Base-by-base conservation (phyloP, 2,113 vertebrate species). In the Ptyas mucosa region DNA sequence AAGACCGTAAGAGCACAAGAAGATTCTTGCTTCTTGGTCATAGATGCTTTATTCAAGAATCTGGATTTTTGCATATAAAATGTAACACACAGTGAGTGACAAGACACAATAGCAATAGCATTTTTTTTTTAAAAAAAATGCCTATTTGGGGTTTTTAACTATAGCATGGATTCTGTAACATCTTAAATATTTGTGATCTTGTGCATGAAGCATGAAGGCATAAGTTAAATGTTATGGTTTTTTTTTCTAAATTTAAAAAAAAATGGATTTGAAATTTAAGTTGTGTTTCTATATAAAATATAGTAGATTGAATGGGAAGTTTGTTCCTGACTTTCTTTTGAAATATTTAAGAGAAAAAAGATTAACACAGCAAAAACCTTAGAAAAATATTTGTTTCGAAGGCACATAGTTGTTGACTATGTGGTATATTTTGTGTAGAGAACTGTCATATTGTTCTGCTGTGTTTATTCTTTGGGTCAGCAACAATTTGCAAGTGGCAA, bases 171-270 rank as follows among this genome's bases (percentile, higher is more conserved):
- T 96, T 92, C 23, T 29, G 69, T 92, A 93, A 90, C 34, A 94
- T 81, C 91, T 93, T 92, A 39, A 39, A 61, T 55, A 55, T 87
- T 14, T 75, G 20, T 87, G 58, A 91, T 92, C 53, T 85, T 91
- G 90, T 95, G 95, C 96, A 96, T 95, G 96, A 95, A 94, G 95
- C 95, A 95, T 96, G 95, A 96, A 14, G n/a, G 20, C 8, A 52
- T 90, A 85, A 29, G 23, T 87, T 64, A 86, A 52, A 86, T 43
- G 29, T 58, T 85, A 52, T 53, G 53, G 9, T 9, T 29, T 85
- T 21, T 89, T 58, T 57, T 5, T 3, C 8, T 90, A 52, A 52
- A n/a, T 1, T 26, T 89, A n/a, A 15, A 29, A 9, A 23, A 51
- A n/a, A 53, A 23, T 52, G 29, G 12, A 1, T 20, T 92, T 55